Conservation (phyloP, 2,888 invertebrate genomes). For the Pecten maximus region DNA sequence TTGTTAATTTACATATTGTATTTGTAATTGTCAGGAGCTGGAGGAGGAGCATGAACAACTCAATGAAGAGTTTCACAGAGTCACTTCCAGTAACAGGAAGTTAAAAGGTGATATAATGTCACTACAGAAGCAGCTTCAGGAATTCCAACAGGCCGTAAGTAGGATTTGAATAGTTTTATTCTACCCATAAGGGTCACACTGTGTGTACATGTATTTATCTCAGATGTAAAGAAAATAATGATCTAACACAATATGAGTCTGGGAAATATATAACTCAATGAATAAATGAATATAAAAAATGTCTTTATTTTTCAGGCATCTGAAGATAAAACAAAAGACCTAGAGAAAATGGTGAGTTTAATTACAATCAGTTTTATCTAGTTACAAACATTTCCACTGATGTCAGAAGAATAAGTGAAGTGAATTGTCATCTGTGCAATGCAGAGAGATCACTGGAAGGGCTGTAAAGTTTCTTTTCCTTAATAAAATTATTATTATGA, state of each 20-base stretch:
- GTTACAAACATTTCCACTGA: not conserved
- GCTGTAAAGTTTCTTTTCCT: no score
- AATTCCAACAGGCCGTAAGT: constrained; percentile 35
- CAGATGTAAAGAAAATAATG: no score
- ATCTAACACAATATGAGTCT: not conserved
- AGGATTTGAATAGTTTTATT: not conserved
- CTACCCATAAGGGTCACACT: no score
- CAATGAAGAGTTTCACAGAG: constrained; percentile 71
- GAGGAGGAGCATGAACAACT: constrained; percentile 77
- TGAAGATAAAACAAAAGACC: constrained; percentile 60
- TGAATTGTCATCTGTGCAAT: no score
- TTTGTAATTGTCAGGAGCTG: constrained; percentile 69
- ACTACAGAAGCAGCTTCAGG: constrained; percentile 60
- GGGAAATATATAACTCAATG: not conserved
- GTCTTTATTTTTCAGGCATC: constrained; percentile 49
- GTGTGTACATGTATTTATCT: no score
- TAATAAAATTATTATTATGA: no score
- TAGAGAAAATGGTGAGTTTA: constrained; percentile 62
- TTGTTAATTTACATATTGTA: not conserved
- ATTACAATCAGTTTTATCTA: not conserved
- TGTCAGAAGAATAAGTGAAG: no score
- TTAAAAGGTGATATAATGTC: constrained; percentile 70
- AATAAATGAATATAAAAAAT: not conserved
- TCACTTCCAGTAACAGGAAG: constrained; percentile 69
- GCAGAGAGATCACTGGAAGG: no score